Evolutionary conservation across 1,140 invertebrate genomes (phyloP).

Genomic region (Penaeus vannamei): DNA sequence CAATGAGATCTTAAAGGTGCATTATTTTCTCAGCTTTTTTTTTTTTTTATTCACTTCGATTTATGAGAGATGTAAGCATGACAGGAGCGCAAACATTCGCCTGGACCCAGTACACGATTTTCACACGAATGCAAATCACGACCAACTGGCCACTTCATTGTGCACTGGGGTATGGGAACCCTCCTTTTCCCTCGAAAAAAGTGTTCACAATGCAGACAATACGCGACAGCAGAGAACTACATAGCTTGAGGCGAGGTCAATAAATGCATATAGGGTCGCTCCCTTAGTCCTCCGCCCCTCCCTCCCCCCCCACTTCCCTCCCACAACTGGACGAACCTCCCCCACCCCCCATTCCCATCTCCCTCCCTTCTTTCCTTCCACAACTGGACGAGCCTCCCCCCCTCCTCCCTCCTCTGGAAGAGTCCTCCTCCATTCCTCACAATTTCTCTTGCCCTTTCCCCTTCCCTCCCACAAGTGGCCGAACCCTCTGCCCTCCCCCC

Average conservation of each 20-base stretch:
- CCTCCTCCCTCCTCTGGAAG: too few species aligned
- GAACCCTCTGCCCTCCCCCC: too few species aligned
- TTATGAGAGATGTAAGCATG: conserved; percentile 4
- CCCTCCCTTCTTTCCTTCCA: too few species aligned
- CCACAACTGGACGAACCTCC: too few species aligned
- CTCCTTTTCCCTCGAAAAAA: conserved; percentile 4
- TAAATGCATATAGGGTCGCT: background rate
- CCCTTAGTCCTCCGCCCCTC: too few species aligned
- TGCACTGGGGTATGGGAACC: conserved; percentile 42
- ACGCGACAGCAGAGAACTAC: conserved; percentile 2
- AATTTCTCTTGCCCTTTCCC: too few species aligned
- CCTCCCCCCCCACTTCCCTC: too few species aligned
- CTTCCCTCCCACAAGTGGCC: too few species aligned
- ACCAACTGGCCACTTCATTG: conserved; percentile 49
- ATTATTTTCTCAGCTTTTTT: conserved; percentile 19
- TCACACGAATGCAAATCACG: background rate
- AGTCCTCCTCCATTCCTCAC: too few species aligned
- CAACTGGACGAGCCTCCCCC: too few species aligned
- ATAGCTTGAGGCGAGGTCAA: conserved; percentile 14
- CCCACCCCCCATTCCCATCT: too few species aligned
- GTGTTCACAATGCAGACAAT: conserved; percentile 1
- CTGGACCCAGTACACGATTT: conserved; percentile 17
- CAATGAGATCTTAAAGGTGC: conserved; percentile 13
- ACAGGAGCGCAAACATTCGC: conserved; percentile 52
- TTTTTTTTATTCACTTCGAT: conserved; percentile 31